Base-by-base conservation (phyloP, 1,140 invertebrate species). In the Ganaspis sp. region DNA sequence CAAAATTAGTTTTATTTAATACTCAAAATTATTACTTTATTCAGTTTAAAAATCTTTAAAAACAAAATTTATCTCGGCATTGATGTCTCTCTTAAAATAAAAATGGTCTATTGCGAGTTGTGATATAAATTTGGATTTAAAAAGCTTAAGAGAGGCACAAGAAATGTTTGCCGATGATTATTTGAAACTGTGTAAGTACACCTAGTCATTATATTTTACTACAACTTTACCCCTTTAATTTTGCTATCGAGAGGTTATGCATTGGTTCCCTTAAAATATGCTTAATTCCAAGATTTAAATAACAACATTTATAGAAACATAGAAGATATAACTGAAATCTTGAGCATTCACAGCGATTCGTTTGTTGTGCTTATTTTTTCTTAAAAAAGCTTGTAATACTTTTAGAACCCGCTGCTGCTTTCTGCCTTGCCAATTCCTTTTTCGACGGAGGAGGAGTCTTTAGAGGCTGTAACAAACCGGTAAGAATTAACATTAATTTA, bases 381-480 rank as follows among this genome's bases (percentile, higher is more conserved):
- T 92, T 94, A 85, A 96, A 96, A 88, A 95, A 96, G 69, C 93
- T 94, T 26, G 93, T 93, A 85, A 96, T 95, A 82, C 92, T 95
- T 89, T 95, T 96, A 21, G 93, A 94, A 53, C 94, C 94, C 82
- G 91, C 92, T 26, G 95, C 95, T 74, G 95, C 94, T 85, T 95
- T 96, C 78, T 94, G 93, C 86, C 94, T 90, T 1, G 94, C 92
- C 81, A 95, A 94, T 84, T 95, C 95, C 88, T 96, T 96, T 21
- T 94, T 92, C 15, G 92, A 91, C 23, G 92, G 73, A 8, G 84
- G 81, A 37, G 91, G 84, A 74, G 90, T 84, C 87, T 94, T 94
- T 0, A 84, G 73, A 23, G 78, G 75, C 90, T 91, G 38, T 69
- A 85, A 84, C 38, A 76, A 69, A 64, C 54, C 78, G 37, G 74